Evolutionary conservation across 2,113 vertebrate genomes (phyloP).

Genomic region (Corydoras maculifer): DNA sequence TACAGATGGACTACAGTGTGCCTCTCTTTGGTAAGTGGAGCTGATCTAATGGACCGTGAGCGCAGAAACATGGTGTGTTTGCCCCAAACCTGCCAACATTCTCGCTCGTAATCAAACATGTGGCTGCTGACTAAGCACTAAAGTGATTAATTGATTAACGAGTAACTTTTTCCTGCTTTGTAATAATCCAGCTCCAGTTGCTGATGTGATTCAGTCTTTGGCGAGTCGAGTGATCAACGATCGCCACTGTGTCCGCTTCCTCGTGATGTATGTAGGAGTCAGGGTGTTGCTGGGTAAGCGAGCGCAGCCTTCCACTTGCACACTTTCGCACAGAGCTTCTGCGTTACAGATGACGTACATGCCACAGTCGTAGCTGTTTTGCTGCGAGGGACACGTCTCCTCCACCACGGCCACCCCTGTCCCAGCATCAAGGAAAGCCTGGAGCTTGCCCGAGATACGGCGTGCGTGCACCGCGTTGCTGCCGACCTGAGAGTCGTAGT

Average conservation of each 20-base stretch:
- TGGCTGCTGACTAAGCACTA: too few relatives aligned
- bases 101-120: too few relatives aligned
- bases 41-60: too few relatives aligned
- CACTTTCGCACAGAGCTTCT: constrained; percentile 77
- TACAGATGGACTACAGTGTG: too few relatives aligned
- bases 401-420: constrained; percentile 71
- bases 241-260: constrained; percentile 83
- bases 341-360: constrained; percentile 96
- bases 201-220: constrained; percentile 58
- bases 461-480: constrained; percentile 80
- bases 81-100: too few relatives aligned
- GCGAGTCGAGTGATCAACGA: constrained; percentile 76
- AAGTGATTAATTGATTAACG: too few relatives aligned
- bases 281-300: constrained; percentile 69
- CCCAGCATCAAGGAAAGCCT: constrained; percentile 69
- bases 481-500: constrained; percentile 89
- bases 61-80: too few relatives aligned
- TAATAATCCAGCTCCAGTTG: too few relatives aligned
- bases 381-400: constrained; percentile 81
- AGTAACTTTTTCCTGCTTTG: too few relatives aligned
- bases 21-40: too few relatives aligned
- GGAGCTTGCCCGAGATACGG: constrained; percentile 78
- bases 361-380: constrained; percentile 97
- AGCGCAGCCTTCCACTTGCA: constrained; percentile 52
- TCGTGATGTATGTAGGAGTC: constrained; percentile 83